Evolutionary conservation across 1,140 invertebrate species (phyloP).

Genomic region (Bilobella aurantiaca): DNA sequence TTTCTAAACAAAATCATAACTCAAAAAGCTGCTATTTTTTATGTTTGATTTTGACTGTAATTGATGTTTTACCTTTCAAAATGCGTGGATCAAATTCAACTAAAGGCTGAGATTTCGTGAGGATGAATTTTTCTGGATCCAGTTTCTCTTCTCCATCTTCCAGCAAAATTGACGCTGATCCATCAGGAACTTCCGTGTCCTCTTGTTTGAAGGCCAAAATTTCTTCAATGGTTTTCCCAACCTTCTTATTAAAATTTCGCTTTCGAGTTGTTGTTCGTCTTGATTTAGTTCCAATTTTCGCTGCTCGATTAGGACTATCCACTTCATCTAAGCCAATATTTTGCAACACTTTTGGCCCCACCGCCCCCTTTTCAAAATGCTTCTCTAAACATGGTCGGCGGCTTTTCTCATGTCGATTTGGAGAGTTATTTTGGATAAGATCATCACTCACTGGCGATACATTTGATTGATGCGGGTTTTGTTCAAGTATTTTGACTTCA

Average conservation of each 20-base stretch:
- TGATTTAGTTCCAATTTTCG: no score
- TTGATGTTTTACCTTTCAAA: background rate
- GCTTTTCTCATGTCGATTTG: no score
- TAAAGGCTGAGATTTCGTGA: background rate
- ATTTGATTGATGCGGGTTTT: no score
- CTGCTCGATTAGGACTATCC: no score
- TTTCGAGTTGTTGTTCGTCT: background rate
- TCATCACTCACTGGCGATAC: no score
- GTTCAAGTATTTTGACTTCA: no score
- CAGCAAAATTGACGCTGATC: background rate
- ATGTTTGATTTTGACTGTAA: background rate
- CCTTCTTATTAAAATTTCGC: background rate
- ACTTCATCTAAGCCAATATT: background rate
- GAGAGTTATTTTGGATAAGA: no score
- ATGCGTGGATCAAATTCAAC: background rate
- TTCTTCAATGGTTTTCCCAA: background rate
- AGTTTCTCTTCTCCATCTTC: conserved; percentile 13
- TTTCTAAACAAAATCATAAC: background rate
- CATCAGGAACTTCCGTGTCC: background rate
- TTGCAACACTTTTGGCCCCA: no score
- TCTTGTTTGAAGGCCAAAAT: background rate
- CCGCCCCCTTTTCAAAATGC: no score
- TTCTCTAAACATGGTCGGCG: no score
- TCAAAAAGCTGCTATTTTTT: no score
- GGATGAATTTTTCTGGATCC: conserved; percentile 19